Evolutionary conservation across 2,888 invertebrate genomes (phyloP), one percentile per base, ranked within the genome.

Genomic region (Ennomos fuscantarius): DNA sequence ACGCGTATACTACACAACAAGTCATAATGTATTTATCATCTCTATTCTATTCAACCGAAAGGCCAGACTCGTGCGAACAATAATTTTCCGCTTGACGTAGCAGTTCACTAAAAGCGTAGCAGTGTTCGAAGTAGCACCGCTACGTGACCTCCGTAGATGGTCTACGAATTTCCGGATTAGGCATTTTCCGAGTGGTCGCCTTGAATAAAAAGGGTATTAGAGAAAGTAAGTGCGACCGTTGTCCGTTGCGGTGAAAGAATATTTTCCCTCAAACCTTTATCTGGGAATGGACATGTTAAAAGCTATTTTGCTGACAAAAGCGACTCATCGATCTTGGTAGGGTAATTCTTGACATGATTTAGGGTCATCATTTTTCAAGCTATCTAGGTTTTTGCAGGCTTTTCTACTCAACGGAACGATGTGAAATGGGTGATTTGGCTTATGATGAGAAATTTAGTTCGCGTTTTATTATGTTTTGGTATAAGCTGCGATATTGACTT

Each of bases 71-170:
- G 40, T 13, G 13, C 37, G 12, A 51, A 43, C 52, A 57, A 52
- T 57, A 57, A 41, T 63, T 63, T 65, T 49, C 50, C 41, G 11
- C 46, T 52, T 56, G 63, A 55, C 66, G 59, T 51, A 62, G 65
- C 55, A 62, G 58, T 49, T 60, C 52, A 31, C 54, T 67, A 58
- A 68, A 65, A 65, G 65, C 68, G 66, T 70, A 68, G 66, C 60
- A 45, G 13, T 57, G 66, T 62, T 55, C 60, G 15, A 15, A 37
- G 59, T 70, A 66, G 67, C 48, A 11, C 47, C 54, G 53, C 63
- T 69, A 74, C 73, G 68, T 60, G 63, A 65, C 62, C 48, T 53
- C 55, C 49, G 65, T 66, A 70, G 64, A 62, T 37, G 44, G n/a
- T 48, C 65, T 67, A 63, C 66, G 62, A 55, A 58, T 59, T 56